Evolutionary conservation across 2,113 vertebrate species (phyloP).

Genomic region (Nothobranchius furzeri): DNA sequence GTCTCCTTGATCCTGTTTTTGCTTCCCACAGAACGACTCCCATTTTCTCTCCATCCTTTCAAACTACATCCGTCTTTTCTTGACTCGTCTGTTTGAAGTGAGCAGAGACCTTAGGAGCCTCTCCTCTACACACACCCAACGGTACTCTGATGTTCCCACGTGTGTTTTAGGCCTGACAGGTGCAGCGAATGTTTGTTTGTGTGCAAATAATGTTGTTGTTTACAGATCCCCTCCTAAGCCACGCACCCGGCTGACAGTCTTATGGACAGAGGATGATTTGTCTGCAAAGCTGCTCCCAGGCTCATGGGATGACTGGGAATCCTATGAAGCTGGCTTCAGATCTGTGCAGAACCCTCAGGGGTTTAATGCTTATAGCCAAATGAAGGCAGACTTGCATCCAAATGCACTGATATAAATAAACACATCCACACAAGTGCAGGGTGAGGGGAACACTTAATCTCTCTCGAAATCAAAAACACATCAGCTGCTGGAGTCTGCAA

Average conservation of each 20-base stretch:
- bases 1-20: constrained; percentile 38
- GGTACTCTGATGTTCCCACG: background rate
- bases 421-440: constrained; percentile 7
- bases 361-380: constrained; percentile 49
- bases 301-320: constrained; percentile 59
- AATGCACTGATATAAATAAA: constrained; percentile 2
- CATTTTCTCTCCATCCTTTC: constrained; percentile 3
- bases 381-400: constrained; percentile 15
- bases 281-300: constrained; percentile 63
- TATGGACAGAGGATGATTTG: constrained; percentile 64
- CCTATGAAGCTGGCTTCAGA: constrained; percentile 54
- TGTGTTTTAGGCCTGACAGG: constrained; percentile 9
- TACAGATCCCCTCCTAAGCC: constrained; percentile 38
- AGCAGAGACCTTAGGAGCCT: constrained; percentile 7
- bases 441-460: constrained; percentile 45
- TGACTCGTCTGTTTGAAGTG: constrained; percentile 4
- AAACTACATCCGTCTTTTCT: constrained; percentile 9
- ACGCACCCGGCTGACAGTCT: constrained; percentile 52
- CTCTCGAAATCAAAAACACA: constrained; percentile 41
- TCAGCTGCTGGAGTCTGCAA: background rate
- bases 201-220: constrained; percentile 47
- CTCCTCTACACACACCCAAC: constrained; percentile 5
- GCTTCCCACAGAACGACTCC: constrained; percentile 23
- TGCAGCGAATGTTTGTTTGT: constrained; percentile 16
- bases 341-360: constrained; percentile 31